Evolutionary conservation across 2,888 invertebrate genomes (phyloP), one percentile per base, ranked within the genome.

Genomic region (Protonemura montana): DNA sequence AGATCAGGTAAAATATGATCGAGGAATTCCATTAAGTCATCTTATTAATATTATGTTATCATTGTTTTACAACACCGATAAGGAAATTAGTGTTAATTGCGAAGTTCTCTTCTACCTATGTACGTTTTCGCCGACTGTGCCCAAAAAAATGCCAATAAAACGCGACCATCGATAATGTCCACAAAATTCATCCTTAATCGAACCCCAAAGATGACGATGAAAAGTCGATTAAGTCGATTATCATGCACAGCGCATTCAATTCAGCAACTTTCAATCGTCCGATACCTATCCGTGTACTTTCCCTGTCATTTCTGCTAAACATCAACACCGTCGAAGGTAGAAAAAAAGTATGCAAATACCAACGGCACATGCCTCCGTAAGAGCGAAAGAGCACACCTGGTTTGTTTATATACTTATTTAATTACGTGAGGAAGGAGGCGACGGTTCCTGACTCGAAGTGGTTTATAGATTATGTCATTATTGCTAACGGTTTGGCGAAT

Each of bases 1-100:
- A 78, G 26, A 28, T 78, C 26, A 26, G 78, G 25, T 27, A 78
- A 21, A 78, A 5, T 27, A 16, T 10, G 7, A 10, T 25, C 25
- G 28, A 78, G 28, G 78, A 78, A 78, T 78, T 26, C 78, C 78
- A 78, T 78, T 78, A 21, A 28, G 78, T 78, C 78, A 78, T 27
- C 78, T 59, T 59, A 1, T 59, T 59, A 2, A n/a, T n/a, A 10
- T 59, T 59, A 59, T 59, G 21, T 2, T 59, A 59, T 59, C 59
- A 13, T 59, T 59, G 13, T 59, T 59, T 16, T 21, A n/a, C n/a
- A n/a, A n/a, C n/a, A 21, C 21, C 59, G 59, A 21, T 21, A 59
- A 59, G 21, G 13, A 7, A 21, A 2, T 21, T 59, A 59, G 1
- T 21, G 59, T 59, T 21, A 21, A 10, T 59, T 10, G 1, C 59